Evolutionary conservation across 2,888 invertebrate genomes (phyloP), one percentile per base, ranked within the genome.

Genomic region (Drosophila borealis): DNA sequence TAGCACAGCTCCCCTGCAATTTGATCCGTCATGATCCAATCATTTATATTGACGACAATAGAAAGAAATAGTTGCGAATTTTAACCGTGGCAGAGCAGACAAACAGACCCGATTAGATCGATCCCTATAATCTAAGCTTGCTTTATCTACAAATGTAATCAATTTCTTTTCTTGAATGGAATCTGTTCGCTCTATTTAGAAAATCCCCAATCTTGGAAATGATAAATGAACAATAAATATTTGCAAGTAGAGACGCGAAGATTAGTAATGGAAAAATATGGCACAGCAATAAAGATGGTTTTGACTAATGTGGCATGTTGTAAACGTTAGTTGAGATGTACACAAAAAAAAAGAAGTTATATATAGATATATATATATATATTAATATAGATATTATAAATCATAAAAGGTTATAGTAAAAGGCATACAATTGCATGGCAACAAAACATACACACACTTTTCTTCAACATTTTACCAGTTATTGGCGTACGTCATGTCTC

Each of bases 381-480:
- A 34, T 41, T 48, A 14, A 55, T 49, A 57, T 42, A 63, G 59
- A 70, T 49, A 33, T 55, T 79, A 67, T 61, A 68, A 62, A 54
- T 66, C 6, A 75, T 63, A 68, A 72, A 78, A 68, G 60, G 48
- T 61, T 71, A 80, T 78, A 78, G 78, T 78, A 83, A 86, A 86
- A 86, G 81, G 83, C 72, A 81, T 72, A 80, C 75, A 88, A 78
- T 78, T 86, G 87, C 82, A 89, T 88, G 82, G 86, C 86, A 88
- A 84, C 80, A 84, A 86, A 86, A 86, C 78, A 86, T 83, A 86
- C 86, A 86, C 86, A 88, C 89, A 86, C 86, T 81, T 79, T 67
- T 64, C 41, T 69, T 76, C 59, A 6, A 64, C 70, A 53, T 46
- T 68, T 60, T 59, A 57, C 37, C 56, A 61, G 57, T 39, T 57